Percentiles rank a stretch among this genome's conserved stretches.
Conservation (phyloP, 2,888 invertebrate genomes). For the Hydroisotoma schaefferi region DNA sequence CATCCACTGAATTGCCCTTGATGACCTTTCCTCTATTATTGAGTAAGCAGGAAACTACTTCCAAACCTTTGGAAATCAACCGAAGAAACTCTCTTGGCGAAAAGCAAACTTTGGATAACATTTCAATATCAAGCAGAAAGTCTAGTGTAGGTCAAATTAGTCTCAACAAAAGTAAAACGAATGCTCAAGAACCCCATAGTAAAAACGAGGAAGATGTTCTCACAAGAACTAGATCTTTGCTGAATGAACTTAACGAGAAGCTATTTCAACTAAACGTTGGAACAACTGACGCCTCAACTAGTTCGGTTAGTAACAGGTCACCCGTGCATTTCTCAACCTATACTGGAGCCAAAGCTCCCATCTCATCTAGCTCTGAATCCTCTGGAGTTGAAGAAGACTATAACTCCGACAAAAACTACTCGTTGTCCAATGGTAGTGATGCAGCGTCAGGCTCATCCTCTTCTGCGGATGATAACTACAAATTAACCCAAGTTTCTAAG, state of each 20-base stretch:
- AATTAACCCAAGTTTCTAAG: constrained; percentile 36
- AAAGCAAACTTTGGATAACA: too few relatives aligned
- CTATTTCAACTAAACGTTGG: constrained; percentile 41
- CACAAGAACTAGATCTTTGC: constrained; percentile 36
- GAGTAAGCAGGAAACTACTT: too few relatives aligned
- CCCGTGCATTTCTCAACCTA: constrained; percentile 38
- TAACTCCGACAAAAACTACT: constrained; percentile 47
- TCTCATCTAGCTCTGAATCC: constrained; percentile 42
- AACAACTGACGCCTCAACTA: neutral
- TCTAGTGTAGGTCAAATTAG: neutral
- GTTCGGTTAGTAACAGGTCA: neutral
- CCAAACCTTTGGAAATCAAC: neutral
- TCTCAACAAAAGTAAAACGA: neutral
- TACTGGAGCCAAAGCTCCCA: constrained; percentile 38
- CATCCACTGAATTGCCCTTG: constrained; percentile 39
- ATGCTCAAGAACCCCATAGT: neutral
- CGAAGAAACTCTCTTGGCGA: neutral
- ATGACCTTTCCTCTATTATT: constrained; percentile 36
- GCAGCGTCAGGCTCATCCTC: constrained; percentile 16
- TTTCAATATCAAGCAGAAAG: neutral
- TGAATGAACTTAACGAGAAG: constrained; percentile 47
- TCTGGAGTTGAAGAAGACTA: constrained; percentile 49
- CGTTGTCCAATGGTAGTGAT: constrained; percentile 36
- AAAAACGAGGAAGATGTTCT: constrained; percentile 27
- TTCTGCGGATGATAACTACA: constrained; percentile 38